Evolutionary conservation across 1,140 invertebrate genomes (phyloP), one percentile per base, ranked within the genome.

Genomic region (Euborellia annulipes): DNA sequence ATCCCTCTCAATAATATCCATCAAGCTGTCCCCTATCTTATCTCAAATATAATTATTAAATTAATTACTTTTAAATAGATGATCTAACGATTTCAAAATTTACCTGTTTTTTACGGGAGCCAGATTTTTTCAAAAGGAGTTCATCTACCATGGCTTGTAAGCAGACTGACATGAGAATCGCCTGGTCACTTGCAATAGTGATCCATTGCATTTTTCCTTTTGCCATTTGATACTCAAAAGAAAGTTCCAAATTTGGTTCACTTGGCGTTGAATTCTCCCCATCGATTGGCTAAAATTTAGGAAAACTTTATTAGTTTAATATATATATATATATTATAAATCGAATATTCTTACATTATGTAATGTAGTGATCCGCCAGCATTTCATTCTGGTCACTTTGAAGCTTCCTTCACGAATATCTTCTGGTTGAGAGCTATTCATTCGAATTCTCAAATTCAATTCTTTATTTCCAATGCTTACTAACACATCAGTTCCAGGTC

Each of bases 71-170:
- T n/a, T n/a, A n/a, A n/a, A n/a, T n/a, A n/a, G n/a, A n/a, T n/a
- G n/a, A n/a, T n/a, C n/a, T n/a, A n/a, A n/a, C n/a, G n/a, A n/a
- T n/a, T n/a, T n/a, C n/a, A n/a, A n/a, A n/a, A n/a, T n/a, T n/a
- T n/a, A 68, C 64, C 55, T 63, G 55, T 52, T 52, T 62, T 58
- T 52, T 59, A 14, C 54, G 53, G 41, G 47, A 62, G 50, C 75
- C 75, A 56, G 75, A 72, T 60, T 82, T 85, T 63, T 86, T 86
- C 52, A 85, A 68, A 52, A 96, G 70, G 50, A 97, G 66, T 62
- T 97, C 90, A 62, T 95, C 88, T 0, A 96, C 92, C 76, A 96
- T 90, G 2, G 82, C 79, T 68, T 96, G 90, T 41, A 96, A 69
- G 62, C 87, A 94, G 41, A 92, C 80, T 39, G 90, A 94, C 72